These are phyloP conservation scores for Sclerurus mexicanus DNA, from an alignment of 2,113 vertebrate species.

Conservation along the genomic window DNA sequence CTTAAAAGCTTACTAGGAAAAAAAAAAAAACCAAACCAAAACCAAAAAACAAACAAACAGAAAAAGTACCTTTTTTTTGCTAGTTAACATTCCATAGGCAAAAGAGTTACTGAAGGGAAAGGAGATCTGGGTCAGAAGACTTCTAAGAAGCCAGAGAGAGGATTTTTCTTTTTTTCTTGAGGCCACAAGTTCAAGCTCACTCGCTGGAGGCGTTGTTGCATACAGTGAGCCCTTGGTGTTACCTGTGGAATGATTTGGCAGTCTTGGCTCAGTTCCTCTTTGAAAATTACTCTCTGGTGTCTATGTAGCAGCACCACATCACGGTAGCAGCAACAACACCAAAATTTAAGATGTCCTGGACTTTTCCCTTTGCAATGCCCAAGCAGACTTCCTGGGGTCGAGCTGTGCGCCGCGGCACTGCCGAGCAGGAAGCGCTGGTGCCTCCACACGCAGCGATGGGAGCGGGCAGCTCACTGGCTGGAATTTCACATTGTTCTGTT, in stretches of 20 bases:
- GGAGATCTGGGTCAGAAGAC: neutral
- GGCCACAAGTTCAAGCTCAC: neutral
- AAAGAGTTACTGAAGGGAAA: neutral
- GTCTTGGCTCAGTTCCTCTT: conserved; percentile 1
- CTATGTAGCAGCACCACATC: too few species aligned
- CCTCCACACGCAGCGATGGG: neutral
- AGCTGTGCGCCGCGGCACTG: neutral
- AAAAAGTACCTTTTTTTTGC: neutral
- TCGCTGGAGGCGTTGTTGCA: neutral
- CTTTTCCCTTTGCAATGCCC: neutral
- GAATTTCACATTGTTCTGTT: conserved; percentile 8
- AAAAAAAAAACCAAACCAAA: too few species aligned
- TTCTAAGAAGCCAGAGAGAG: neutral
- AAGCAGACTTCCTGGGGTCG: neutral
- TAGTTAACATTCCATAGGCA: neutral
- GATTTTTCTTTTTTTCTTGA: neutral
- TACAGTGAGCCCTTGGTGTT: neutral
- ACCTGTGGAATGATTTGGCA: neutral
- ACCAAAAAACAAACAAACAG: neutral
- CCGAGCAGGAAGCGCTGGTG: neutral
- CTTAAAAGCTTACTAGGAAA: neutral
- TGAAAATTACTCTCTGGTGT: neutral
- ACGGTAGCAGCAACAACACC: neutral
- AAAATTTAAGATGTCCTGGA: neutral
- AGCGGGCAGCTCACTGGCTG: neutral